Conservation (phyloP, 1,140 invertebrate species). For the Lucilia cuprina region DNA sequence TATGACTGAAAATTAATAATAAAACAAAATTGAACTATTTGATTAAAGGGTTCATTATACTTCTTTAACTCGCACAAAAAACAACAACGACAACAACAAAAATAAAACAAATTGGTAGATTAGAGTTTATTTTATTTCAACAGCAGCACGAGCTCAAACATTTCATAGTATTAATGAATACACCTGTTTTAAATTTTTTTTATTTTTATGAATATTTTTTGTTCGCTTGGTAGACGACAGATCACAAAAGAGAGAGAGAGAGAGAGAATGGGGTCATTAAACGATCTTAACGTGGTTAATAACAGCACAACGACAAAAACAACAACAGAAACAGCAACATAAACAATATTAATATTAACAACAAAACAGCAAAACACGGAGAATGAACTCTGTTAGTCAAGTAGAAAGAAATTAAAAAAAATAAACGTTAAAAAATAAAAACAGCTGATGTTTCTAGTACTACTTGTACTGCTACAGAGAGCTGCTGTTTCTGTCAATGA, state of each 20-base stretch:
- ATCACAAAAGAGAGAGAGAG: not conserved
- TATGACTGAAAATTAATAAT: no score
- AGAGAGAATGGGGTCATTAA: slow-evolving; percentile 28
- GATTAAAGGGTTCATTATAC: slow-evolving; percentile 14
- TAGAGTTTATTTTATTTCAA: not conserved
- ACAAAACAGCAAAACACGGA: not conserved
- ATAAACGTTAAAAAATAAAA: not conserved
- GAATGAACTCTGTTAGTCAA: slow-evolving; percentile 23
- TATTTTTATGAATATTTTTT: not conserved
- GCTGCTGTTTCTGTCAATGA: not conserved
- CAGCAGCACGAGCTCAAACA: not conserved
- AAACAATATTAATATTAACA: no score
- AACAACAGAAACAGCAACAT: not conserved
- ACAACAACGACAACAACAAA: not conserved
- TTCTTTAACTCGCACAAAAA: not conserved
- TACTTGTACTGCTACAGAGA: not conserved
- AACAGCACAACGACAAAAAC: not conserved
- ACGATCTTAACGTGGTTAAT: slow-evolving; percentile 25
- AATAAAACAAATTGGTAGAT: not conserved
- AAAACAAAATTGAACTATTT: not conserved
- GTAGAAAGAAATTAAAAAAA: not conserved
- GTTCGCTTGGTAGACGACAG: slow-evolving; percentile 1
- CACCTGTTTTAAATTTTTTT: not conserved
- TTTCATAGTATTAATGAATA: not conserved
- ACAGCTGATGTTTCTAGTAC: slow-evolving; percentile 18